Conservation (phyloP, 2,797 vertebrate genomes). For the Dallia pectoralis region DNA sequence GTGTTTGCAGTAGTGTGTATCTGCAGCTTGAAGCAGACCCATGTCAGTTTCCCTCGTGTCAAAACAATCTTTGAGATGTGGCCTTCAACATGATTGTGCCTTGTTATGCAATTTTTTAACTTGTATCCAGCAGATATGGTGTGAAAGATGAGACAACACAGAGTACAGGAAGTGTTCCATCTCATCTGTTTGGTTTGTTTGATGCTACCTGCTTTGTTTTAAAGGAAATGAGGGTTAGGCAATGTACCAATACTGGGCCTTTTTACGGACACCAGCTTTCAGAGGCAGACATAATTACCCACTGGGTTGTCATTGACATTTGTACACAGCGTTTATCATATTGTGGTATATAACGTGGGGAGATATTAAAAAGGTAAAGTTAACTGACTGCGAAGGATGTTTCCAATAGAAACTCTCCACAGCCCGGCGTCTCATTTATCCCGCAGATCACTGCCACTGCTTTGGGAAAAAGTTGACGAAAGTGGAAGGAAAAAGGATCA, state of each 20-base stretch:
- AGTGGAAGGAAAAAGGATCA: no score
- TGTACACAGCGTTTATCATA: no score
- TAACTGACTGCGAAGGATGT: not conserved
- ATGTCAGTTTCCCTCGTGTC: not conserved
- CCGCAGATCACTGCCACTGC: no score
- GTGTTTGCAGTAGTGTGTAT: not conserved
- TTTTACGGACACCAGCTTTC: not conserved
- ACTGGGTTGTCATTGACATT: not conserved
- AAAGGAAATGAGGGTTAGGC: not conserved
- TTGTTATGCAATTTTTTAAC: not conserved
- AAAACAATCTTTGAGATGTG: not conserved
- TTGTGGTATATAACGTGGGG: not conserved
- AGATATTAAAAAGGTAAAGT: no score
- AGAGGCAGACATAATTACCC: not conserved
- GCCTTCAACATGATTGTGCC: not conserved
- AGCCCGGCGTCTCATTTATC: not conserved
- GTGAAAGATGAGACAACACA: not conserved
- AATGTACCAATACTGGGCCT: not conserved
- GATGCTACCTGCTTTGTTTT: not conserved
- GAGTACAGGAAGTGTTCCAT: not conserved
- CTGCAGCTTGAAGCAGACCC: not conserved
- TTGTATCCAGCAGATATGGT: not conserved
- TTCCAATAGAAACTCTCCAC: not conserved
- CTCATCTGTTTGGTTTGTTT: not conserved
- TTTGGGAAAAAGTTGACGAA: no score